A percentile compares a stretch with the other conserved stretches of the same genome.
Conservation (phyloP, 2,113 vertebrate species). For the Podiceps cristatus region DNA sequence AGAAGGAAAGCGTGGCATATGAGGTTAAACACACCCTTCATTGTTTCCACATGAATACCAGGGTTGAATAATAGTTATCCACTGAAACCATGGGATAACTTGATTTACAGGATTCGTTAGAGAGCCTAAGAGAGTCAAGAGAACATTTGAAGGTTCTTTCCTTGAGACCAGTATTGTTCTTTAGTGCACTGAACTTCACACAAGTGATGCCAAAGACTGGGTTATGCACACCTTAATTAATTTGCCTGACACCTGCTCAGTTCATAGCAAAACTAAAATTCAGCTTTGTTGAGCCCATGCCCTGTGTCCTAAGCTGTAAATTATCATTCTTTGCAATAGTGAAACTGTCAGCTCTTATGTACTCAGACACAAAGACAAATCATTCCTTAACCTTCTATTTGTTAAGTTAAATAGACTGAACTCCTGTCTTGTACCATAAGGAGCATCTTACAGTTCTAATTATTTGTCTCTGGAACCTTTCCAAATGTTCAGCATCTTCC, state of each 20-base stretch:
- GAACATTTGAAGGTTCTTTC: not conserved
- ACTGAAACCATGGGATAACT: not conserved
- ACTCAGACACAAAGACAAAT: not conserved
- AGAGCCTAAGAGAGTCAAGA: not conserved
- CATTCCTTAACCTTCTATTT: not conserved
- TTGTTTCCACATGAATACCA: not conserved
- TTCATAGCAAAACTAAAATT: not conserved
- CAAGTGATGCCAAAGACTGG: not conserved
- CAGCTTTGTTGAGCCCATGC: not conserved
- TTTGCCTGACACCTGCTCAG: not conserved
- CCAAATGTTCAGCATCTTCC: not conserved
- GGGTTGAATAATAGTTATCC: not conserved
- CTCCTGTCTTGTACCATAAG: not conserved
- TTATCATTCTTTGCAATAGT: not conserved
- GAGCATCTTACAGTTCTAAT: not conserved
- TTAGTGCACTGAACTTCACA: not conserved
- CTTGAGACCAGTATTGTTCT: not conserved
- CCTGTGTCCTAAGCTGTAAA: not conserved
- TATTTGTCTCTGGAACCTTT: not conserved
- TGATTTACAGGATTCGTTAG: not conserved
- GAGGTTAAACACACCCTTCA: not conserved
- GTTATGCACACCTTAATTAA: not conserved
- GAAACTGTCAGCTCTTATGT: not conserved
- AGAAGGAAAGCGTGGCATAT: not conserved
- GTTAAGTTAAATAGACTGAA: not conserved